These are phyloP conservation scores for Hipparchia sbordonii DNA, from an alignment of 2,888 invertebrate genomes.

Conservation along the genomic window DNA sequence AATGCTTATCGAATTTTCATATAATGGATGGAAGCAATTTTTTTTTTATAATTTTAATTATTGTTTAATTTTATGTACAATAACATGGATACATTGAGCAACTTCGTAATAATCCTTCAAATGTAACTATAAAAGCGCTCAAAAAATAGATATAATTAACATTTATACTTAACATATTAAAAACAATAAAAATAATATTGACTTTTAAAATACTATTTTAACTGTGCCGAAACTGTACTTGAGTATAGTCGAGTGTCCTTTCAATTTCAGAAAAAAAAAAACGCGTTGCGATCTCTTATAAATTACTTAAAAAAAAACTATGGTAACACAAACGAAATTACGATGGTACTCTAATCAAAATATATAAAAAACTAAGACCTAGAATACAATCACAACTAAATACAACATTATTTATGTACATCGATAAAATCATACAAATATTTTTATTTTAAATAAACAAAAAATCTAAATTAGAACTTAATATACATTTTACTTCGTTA, in stretches of 20 bases:
- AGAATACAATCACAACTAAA: background rate
- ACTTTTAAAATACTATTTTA: too few relatives aligned
- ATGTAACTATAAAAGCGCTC: too few relatives aligned
- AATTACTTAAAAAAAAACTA: background rate
- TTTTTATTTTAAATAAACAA: background rate
- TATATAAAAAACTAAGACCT: background rate
- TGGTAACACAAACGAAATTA: background rate
- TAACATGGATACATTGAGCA: background rate
- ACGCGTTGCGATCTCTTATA: background rate
- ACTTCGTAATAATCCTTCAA: background rate
- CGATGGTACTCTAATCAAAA: background rate
- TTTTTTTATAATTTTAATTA: background rate
- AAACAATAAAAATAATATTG: too few relatives aligned
- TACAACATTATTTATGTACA: too few relatives aligned
- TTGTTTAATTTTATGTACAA: background rate
- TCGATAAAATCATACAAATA: background rate
- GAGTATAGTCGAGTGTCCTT: too few relatives aligned
- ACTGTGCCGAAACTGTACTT: too few relatives aligned
- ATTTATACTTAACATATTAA: too few relatives aligned
- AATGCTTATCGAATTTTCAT: background rate
- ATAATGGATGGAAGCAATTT: slow-evolving; percentile 1
- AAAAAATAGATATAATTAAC: too few relatives aligned
- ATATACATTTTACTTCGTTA: too few relatives aligned
- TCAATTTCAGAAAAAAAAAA: too few relatives aligned
- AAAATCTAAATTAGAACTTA: too few relatives aligned